Percentiles rank a stretch among this genome's conserved stretches.
Evolutionary conservation across 2,888 invertebrate genomes (phyloP).

Genomic region (Hyalella azteca): DNA sequence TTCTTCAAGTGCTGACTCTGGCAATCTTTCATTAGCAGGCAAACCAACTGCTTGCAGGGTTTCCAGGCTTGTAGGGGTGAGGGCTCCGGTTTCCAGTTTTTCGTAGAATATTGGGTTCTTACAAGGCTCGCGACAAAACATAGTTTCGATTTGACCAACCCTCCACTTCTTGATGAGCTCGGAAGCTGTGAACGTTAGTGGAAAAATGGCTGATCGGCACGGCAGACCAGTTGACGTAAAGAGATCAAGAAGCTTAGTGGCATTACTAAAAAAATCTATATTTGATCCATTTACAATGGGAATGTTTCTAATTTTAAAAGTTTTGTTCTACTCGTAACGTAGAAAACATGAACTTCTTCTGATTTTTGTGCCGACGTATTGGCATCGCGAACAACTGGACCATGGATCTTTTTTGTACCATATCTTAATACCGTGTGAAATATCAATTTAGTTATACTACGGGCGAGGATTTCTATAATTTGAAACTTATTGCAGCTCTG

Average conservation of each 20-base stretch:
- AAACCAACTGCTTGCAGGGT: neutral
- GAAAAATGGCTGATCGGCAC: neutral
- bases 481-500: neutral
- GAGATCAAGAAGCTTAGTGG: no score
- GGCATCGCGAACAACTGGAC: neutral
- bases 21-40: neutral
- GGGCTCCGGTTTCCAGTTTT: neutral
- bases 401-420: constrained; percentile 1
- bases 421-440: neutral
- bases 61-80: neutral
- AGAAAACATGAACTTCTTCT: neutral
- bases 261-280: no score
- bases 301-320: neutral
- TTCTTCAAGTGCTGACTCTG: neutral
- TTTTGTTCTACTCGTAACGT: no score
- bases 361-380: neutral
- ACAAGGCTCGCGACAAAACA: neutral
- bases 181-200: neutral
- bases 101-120: constrained; percentile 12
- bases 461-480: neutral
- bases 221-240: neutral
- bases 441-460: no score
- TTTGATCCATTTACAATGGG: no score
- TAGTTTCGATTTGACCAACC: neutral
- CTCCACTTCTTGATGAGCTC: neutral